Evolutionary conservation across 2,888 invertebrate genomes (phyloP), one percentile per base, ranked within the genome.

Genomic region (Diabrotica balteata): DNA sequence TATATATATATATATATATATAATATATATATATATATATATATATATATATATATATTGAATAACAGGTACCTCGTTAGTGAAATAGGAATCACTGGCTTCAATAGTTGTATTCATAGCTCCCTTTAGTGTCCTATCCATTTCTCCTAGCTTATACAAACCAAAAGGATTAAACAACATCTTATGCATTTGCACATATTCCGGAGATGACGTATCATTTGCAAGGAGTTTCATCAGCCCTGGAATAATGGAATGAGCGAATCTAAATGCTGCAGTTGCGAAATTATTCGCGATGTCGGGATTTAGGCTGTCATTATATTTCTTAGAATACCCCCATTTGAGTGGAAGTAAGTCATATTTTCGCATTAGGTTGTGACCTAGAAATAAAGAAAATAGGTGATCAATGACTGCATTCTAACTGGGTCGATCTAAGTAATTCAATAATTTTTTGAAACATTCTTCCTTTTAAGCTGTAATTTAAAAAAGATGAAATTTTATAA

Each of bases 211-310:
- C 7, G 81, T 81, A 77, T 86, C 75, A 70, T 90, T 87, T 0
- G 89, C 88, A 66, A 90, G 75, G 62, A 84, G 84, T 82, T 90
- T 91, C 82, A 94, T 91, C 60, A 95, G 83, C 10, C 92, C 91
- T 60, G 94, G 94, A 22, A 96, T 84, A 10, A 96, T 84, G 0
- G 94, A 94, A 79, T 96, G 96, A 0, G 95, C 97, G 79, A 97
- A 96, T 72, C 97, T 87, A 81, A 95, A 96, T 0, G 92, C 93
- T 0, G 95, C 90, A 0, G 92, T 87, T 0, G 96, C 92, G 84
- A 96, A 96, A 80, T 90, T 90, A 84, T 96, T 96, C 9, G 93
- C 92, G 61, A 96, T 87, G 6, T 90, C 87, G 0, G 95, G 90
- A 81, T 96, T 90, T 8, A 93, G 86, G 0, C 82, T 82, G 0